Conservation (phyloP, 2,113 vertebrate species). For the Nanorana parkeri region DNA sequence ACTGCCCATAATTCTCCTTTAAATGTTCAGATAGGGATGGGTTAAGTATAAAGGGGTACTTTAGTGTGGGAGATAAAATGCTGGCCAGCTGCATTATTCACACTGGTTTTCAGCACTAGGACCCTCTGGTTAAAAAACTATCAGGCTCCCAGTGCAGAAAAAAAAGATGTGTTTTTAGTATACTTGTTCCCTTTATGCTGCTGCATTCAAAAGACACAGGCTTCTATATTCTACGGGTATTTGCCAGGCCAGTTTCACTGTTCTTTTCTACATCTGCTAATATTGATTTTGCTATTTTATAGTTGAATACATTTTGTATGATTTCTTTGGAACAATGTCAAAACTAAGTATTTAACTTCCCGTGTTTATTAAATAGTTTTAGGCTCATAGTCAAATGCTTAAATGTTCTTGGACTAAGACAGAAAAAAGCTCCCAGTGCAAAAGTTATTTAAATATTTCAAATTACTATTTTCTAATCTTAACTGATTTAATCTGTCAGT, state of each 20-base stretch:
- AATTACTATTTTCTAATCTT: too few species aligned
- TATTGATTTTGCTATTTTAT: slow-evolving; percentile 31
- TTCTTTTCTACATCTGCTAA: not conserved
- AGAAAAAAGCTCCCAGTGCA: not conserved
- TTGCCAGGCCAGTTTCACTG: slow-evolving; percentile 10
- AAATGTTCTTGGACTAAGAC: not conserved
- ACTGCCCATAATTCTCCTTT: too few species aligned
- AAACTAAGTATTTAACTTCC: slow-evolving; percentile 4
- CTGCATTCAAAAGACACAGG: slow-evolving; percentile 2
- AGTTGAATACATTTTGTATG: slow-evolving; percentile 12
- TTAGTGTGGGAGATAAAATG: too few species aligned
- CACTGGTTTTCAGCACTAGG: too few species aligned
- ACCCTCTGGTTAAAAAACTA: too few species aligned
- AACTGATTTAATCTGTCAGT: too few species aligned
- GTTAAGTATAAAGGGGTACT: too few species aligned
- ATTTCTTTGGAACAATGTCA: slow-evolving; percentile 12
- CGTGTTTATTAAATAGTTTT: slow-evolving; percentile 9
- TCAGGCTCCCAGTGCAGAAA: too few species aligned
- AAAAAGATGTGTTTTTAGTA: not conserved
- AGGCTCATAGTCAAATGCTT: not conserved
- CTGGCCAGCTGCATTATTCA: too few species aligned
- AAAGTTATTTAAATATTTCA: too few species aligned
- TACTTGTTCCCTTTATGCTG: not conserved
- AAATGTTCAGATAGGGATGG: too few species aligned
- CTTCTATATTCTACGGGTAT: not conserved